Base-by-base conservation (phyloP, 1,140 invertebrate genomes). In the Phymastichus coffea region DNA sequence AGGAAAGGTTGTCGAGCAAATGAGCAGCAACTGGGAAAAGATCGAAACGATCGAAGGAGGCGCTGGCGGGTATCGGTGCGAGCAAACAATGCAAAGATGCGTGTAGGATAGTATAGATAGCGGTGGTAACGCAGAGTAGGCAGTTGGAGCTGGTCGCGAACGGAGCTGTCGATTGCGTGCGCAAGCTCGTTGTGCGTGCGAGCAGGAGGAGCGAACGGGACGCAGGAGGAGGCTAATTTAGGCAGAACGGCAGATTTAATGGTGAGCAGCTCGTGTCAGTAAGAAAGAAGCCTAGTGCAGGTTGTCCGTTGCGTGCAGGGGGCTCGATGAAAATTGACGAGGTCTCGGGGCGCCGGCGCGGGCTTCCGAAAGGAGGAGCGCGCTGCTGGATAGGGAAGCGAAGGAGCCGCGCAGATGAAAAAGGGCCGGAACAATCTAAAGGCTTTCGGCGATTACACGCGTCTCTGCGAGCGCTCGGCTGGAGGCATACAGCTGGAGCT, bases 291-390 rank as follows among this genome's bases (percentile, higher is more conserved):
- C 22, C 20, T 35, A 1, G 9, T 8, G 10, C 6, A 9, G 28
- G 14, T 14, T 12, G 19, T 20, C 25, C 35, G 20, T 35, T 44
- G 28, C 22, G 28, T 37, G 22, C 20, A 22, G 43, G 30, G 22
- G n/a, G n/a, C n/a, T 15, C 43, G 43, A 56, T 56, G 46, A 56
- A 56, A 56, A 56, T 56, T 56, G 35, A 47, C 37, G 22, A 41
- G 23, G n/a, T n/a, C 33, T 17, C 28, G 23, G 25, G 23, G 44
- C 1, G 19, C 19, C 20, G 15, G 47, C 23, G 14, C 10, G 10
- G 14, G 43, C 17, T 3, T 22, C 25, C 7, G 14, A 12, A 3
- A 17, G 1, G n/a, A 14, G 7, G 28, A 15, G 9, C 17, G n/a
- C 10, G 22, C n/a, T 28, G 14, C 22, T 28, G 23, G 2, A 26